Percentiles rank a stretch among this genome's conserved stretches.
Conservation (phyloP, 2,113 vertebrate species). For the Aramus guarauna region DNA sequence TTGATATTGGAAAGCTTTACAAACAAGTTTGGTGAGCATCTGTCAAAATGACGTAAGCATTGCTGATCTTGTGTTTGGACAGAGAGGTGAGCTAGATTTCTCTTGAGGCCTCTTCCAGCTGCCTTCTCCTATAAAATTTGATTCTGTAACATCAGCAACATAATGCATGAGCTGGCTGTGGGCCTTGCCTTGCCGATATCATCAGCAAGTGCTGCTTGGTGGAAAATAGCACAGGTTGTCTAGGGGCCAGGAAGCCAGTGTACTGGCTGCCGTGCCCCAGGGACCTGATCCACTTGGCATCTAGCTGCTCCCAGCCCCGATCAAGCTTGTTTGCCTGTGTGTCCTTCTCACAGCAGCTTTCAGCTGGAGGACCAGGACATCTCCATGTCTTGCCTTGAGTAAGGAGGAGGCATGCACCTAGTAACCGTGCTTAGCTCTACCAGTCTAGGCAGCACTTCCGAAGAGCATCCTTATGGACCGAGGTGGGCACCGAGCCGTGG, state of each 20-base stretch:
- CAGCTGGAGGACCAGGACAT: not conserved
- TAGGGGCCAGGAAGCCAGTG: not conserved
- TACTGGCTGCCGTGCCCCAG: not conserved
- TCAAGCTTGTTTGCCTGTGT: not conserved
- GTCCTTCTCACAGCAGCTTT: not conserved
- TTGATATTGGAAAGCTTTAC: not conserved
- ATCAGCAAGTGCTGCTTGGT: slow-evolving; percentile 36
- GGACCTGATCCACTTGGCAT: not conserved
- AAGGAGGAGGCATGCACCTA: not conserved
- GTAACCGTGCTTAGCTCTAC: not conserved
- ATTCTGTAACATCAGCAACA: slow-evolving; percentile 45
- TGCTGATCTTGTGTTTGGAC: slow-evolving; percentile 24
- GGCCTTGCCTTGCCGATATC: slow-evolving; percentile 29
- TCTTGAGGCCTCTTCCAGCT: slow-evolving; percentile 46
- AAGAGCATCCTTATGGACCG: not conserved
- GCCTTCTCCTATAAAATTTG: slow-evolving; percentile 54
- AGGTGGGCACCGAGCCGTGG: no score
- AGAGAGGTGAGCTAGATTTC: slow-evolving; percentile 38
- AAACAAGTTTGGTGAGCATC: not conserved
- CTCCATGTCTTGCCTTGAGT: not conserved
- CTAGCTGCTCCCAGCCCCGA: not conserved
- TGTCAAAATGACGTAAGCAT: slow-evolving; percentile 26
- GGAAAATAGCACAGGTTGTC: slow-evolving; percentile 2
- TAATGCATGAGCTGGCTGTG: slow-evolving; percentile 54
- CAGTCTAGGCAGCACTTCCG: not conserved